Evolutionary conservation across 2,113 vertebrate species (phyloP).

Genomic region (Leucopsar rothschildi): DNA sequence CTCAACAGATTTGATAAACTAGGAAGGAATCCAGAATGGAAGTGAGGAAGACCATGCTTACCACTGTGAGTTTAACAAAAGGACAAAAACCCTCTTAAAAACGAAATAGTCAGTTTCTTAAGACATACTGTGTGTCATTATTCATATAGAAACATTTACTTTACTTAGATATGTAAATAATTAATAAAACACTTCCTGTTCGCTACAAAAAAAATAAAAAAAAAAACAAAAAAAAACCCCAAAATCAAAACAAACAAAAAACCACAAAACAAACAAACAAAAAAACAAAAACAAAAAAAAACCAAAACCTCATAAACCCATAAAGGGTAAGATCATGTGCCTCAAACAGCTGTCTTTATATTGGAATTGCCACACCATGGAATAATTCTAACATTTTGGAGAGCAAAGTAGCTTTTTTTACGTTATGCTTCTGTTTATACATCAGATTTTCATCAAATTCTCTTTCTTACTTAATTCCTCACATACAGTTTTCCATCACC

Average conservation of each 20-base stretch:
- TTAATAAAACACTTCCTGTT: not conserved
- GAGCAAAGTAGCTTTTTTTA: not conserved
- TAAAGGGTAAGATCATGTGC: not conserved
- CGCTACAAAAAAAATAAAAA: not conserved
- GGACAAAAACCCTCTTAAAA: not conserved
- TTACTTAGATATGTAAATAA: slow-evolving; percentile 26
- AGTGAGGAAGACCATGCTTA: not conserved
- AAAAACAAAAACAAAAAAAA: not conserved
- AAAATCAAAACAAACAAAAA: not conserved
- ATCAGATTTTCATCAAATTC: not conserved
- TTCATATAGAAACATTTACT: not conserved
- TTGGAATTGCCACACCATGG: not conserved
- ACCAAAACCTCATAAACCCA: not conserved
- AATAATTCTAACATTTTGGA: not conserved
- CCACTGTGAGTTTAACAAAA: fast-evolving
- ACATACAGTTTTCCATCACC: not conserved
- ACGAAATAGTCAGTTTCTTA: not conserved
- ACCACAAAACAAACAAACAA: not conserved
- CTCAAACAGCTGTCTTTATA: not conserved
- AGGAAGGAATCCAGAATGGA: not conserved
- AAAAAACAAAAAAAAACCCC: not conserved
- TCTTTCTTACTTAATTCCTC: not conserved
- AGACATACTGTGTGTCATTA: not conserved
- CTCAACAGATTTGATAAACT: not conserved
- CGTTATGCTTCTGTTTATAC: not conserved